phyloP scores from a whole-genome alignment of 2,888 invertebrate genomes.

The Caenorhabditis sp. region DNA sequence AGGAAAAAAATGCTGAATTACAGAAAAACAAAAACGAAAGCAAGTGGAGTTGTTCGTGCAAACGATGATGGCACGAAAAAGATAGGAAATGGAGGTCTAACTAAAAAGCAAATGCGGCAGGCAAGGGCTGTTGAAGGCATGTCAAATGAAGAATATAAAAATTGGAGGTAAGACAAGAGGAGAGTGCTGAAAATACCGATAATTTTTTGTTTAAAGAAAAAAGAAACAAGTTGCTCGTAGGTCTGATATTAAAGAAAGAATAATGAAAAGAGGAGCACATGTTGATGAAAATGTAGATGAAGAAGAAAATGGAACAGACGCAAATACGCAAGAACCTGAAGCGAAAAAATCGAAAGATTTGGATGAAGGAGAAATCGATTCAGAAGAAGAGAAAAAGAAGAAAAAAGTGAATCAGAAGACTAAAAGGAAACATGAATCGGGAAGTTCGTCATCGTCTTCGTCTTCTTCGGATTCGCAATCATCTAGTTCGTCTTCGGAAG shows the following conservation, averaged over 20 bases:
- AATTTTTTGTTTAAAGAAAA: slow-evolving; percentile 17
- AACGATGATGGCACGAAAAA: slow-evolving; percentile 21
- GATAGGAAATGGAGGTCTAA: slow-evolving; percentile 28
- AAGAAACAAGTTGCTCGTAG: slow-evolving; percentile 25
- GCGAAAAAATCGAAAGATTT: slow-evolving; percentile 15
- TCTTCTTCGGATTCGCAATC: slow-evolving; percentile 5
- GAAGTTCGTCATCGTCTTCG: slow-evolving; percentile 30
- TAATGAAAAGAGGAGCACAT: slow-evolving; percentile 27
- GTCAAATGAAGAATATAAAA: slow-evolving; percentile 27
- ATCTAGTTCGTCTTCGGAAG: slow-evolving; percentile 11
- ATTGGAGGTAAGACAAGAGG: slow-evolving; percentile 20
- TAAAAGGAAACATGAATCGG: not conserved
- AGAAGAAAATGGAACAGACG: slow-evolving; percentile 18
- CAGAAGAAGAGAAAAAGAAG: slow-evolving; percentile 43
- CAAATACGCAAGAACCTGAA: not conserved
- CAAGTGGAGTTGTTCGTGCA: slow-evolving; percentile 30
- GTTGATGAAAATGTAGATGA: slow-evolving; percentile 23
- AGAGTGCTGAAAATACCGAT: no score
- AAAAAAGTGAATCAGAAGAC: slow-evolving; percentile 8
- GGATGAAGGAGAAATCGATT: slow-evolving; percentile 55
- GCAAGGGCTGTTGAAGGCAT: slow-evolving; percentile 27
- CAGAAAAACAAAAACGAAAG: slow-evolving; percentile 33
- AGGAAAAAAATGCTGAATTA: no score
- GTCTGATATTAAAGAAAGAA: slow-evolving; percentile 39
- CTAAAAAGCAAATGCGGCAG: slow-evolving; percentile 28